Conservation (phyloP, 23 tunicate species). For the Botrylloides violaceus region DNA sequence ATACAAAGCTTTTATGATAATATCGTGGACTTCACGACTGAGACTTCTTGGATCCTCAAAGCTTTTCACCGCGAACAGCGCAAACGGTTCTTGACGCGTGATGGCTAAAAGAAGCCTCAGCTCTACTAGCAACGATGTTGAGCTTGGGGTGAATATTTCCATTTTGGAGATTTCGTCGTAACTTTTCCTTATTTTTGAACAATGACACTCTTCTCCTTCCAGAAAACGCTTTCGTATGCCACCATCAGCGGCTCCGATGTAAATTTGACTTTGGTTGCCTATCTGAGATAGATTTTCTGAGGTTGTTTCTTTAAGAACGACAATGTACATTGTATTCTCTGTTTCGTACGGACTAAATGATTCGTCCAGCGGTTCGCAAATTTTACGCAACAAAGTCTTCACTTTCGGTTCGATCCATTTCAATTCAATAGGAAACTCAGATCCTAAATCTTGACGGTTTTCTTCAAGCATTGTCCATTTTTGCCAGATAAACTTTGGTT, state of each 20-base stretch:
- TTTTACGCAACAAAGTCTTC: conserved; percentile 63
- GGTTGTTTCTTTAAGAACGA: conserved; percentile 68
- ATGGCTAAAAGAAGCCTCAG: conserved; percentile 66
- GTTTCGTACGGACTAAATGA: conserved; percentile 46
- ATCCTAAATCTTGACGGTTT: conserved; percentile 43
- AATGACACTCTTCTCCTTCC: conserved; percentile 60
- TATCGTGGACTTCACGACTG: conserved; percentile 71
- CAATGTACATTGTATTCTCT: conserved; percentile 60
- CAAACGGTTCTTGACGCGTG: conserved; percentile 57
- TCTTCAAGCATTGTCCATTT: conserved; percentile 40
- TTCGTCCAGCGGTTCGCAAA: conserved; percentile 57
- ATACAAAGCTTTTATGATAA: conserved; percentile 59
- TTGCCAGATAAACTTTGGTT: conserved; percentile 88
- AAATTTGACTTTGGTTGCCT: conserved; percentile 76
- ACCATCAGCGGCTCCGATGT: conserved; percentile 82
- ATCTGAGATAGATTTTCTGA: conserved; percentile 41
- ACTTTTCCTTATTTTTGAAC: conserved; percentile 30
- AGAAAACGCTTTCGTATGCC: conserved; percentile 49
- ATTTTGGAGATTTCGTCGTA: conserved; percentile 45
- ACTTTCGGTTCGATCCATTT: conserved; percentile 91
- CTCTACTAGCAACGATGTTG: conserved; percentile 74
- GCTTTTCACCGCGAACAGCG: conserved; percentile 64
- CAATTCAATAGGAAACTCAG: conserved; percentile 65
- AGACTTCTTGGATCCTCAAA: conserved; percentile 73
- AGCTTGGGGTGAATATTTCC: conserved; percentile 52